These are phyloP conservation scores for Cygnus buccinator DNA, from an alignment of 2,113 vertebrate genomes.

Conservation along the genomic window DNA sequence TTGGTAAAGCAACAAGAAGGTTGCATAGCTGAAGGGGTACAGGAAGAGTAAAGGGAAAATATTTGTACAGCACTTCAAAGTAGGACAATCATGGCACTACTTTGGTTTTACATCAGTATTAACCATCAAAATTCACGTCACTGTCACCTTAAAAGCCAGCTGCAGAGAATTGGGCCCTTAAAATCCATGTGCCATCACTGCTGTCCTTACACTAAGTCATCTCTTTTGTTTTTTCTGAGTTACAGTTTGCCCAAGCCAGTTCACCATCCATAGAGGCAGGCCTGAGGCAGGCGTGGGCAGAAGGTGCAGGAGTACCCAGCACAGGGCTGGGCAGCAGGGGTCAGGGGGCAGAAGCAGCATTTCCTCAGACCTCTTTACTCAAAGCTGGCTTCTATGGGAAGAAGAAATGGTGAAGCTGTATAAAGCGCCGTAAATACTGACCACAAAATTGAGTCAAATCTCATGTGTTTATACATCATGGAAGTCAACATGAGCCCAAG, in stretches of 20 bases:
- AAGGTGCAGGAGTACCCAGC: background rate
- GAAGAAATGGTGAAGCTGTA: background rate
- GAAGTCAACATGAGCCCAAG: background rate
- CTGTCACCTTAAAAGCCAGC: background rate
- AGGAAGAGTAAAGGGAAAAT: conserved; percentile 46
- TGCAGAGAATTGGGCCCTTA: background rate
- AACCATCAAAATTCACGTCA: background rate
- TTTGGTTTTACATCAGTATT: conserved; percentile 26
- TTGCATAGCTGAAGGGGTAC: background rate
- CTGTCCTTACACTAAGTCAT: background rate
- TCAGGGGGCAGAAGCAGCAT: background rate
- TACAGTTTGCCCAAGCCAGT: background rate
- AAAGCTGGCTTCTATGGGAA: background rate
- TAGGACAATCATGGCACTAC: background rate
- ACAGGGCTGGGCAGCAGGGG: background rate
- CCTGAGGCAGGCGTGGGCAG: background rate
- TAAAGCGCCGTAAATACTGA: background rate
- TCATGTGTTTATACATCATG: background rate
- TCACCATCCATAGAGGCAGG: background rate
- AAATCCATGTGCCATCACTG: background rate
- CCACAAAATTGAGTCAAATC: background rate
- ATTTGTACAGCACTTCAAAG: conserved; percentile 33
- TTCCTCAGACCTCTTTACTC: background rate
- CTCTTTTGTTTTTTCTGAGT: background rate
- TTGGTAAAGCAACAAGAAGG: background rate